phyloP scores from a whole-genome alignment of 64 coral and sea anemone genomes.

The Actinia equina region DNA sequence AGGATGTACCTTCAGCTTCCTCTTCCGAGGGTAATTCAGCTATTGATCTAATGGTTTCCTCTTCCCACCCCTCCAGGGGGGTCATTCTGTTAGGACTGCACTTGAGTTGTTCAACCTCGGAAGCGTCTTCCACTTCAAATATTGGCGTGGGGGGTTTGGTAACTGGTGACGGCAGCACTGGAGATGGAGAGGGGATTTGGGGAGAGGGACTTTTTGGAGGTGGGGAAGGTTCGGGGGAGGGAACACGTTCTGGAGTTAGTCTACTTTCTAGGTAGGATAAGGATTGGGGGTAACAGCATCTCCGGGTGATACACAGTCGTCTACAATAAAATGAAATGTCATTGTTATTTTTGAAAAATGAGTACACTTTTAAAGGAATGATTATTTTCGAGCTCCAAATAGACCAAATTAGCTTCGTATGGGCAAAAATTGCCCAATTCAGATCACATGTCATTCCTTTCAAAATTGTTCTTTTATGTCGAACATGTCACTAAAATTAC shows the following conservation, averaged over 20 bases:
- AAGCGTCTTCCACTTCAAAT: constrained; percentile 27
- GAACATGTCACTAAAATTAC: too few relatives aligned
- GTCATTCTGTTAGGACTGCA: constrained; percentile 24
- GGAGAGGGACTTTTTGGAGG: not conserved
- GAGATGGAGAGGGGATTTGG: not conserved
- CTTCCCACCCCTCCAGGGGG: constrained; percentile 46
- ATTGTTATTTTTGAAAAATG: too few relatives aligned
- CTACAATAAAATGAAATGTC: not conserved
- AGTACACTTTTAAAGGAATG: too few relatives aligned
- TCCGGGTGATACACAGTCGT: not conserved
- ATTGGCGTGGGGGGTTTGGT: constrained; percentile 17
- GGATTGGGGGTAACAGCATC: not conserved
- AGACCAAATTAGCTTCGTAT: too few relatives aligned
- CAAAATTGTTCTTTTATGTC: too few relatives aligned
- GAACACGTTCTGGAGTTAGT: not conserved
- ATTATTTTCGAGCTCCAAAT: too few relatives aligned
- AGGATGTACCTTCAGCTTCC: not conserved
- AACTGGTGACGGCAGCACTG: not conserved
- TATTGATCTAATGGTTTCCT: constrained; percentile 26
- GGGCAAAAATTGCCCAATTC: too few relatives aligned
- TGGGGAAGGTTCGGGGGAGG: not conserved
- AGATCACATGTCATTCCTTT: too few relatives aligned
- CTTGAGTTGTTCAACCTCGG: constrained; percentile 12
- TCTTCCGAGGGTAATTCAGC: constrained; percentile 19
- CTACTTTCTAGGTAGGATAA: not conserved